phyloP scores from a whole-genome alignment of 2,113 vertebrate species.

The Capricornis sumatraensis region DNA sequence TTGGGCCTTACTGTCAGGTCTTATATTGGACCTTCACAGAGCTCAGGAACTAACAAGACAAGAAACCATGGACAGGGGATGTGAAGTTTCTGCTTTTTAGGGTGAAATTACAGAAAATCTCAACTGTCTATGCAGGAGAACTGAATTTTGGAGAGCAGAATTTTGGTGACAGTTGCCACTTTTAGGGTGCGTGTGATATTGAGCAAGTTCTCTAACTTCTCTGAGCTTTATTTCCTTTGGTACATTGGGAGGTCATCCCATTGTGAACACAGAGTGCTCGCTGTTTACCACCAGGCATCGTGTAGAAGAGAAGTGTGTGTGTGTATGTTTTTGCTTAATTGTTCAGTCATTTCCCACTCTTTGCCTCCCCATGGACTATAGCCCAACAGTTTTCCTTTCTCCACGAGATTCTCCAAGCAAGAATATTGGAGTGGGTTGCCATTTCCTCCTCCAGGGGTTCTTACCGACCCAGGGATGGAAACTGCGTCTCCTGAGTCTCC shows the following conservation, averaged over 20 bases:
- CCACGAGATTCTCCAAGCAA: not conserved
- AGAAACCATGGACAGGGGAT: not conserved
- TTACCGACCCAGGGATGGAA: not conserved
- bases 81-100: not conserved
- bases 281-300: fast-evolving
- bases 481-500: not conserved
- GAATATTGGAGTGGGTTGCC: not conserved
- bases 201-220: too few relatives aligned
- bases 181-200: fast-evolving
- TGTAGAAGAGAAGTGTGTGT: not conserved
- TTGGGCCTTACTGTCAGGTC: fast-evolving
- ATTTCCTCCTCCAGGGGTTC: not conserved
- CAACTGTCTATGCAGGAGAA: not conserved
- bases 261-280: fast-evolving
- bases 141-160: not conserved
- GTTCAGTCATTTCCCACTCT: not conserved
- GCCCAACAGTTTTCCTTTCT: not conserved
- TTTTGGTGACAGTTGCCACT: not conserved
- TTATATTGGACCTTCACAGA: not conserved
- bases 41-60: not conserved
- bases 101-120: not conserved
- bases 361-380: not conserved
- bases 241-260: fast-evolving
- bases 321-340: not conserved
- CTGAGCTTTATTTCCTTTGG: not conserved